Base-by-base conservation (phyloP, 2,113 vertebrate genomes). In the Chlorocebus sabaeus region DNA sequence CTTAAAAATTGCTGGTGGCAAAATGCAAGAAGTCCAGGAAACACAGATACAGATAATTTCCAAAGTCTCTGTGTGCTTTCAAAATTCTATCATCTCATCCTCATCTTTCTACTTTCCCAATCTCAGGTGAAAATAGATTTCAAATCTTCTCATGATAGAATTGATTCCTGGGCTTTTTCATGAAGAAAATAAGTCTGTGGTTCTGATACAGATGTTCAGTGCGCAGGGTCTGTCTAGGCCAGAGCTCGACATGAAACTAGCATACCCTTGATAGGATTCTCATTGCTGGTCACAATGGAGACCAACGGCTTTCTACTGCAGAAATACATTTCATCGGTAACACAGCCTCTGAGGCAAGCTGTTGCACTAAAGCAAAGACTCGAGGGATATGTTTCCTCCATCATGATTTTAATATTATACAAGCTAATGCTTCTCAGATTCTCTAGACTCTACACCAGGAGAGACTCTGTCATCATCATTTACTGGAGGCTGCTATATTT, bases 291-390 rank as follows among this genome's bases (percentile, higher is more conserved):
- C 68, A 89, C 50, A 90, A 23, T 64, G n/a, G 32, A 4, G 30
- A 87, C 17, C 27, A 81, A 80, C 2, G 20, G 11, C 18, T 89
- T 94, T 89, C 70, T 90, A 38, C 45, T 72, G 27, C 3, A 88
- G 92, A 93, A 96, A 88, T 50, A 50, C 4, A 10, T 94, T 87
- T 94, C 79, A 45, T 96, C 32, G 25, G 23, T 38, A 95, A 43
- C 14, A 72, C 75, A 79, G 68, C 30, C 70, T 95, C 61, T n/a
- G 16, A 81, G 57, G 11, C 16, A 78, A 73, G 48, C 38, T 89
- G 67, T 32, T 70, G 12, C 43, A 90, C 64, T 90, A 72, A 95
- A 95, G 20, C 59, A 91, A 80, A 95, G 43, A 20, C 79, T 38
- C n/a, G 30, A 89, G 48, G 61, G 45, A 67, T 3, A 35, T 73